Conservation (phyloP, 2,113 vertebrate species). For the Condylura cristata region DNA sequence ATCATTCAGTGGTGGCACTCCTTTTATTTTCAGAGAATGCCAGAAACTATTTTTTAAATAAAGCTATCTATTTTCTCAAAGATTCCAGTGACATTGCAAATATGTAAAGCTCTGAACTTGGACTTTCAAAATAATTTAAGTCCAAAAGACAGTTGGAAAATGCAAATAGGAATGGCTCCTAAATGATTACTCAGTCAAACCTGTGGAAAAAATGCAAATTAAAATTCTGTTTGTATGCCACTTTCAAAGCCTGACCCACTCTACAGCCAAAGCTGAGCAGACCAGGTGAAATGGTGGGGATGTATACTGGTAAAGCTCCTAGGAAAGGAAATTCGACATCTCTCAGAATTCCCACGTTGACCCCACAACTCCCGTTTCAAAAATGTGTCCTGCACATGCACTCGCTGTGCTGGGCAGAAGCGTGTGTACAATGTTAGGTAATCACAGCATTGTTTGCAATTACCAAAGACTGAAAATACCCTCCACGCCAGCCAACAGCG, state of each 20-base stretch:
- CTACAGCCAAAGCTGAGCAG: background rate
- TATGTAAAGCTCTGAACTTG: background rate
- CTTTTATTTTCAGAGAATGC: constrained; percentile 63
- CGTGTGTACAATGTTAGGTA: background rate
- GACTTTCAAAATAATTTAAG: background rate
- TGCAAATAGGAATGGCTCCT: background rate
- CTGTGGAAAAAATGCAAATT: background rate
- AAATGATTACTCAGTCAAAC: background rate
- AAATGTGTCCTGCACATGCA: background rate
- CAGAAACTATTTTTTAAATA: constrained; percentile 72
- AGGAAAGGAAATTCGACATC: background rate
- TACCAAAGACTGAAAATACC: background rate
- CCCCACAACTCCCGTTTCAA: background rate
- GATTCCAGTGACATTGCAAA: constrained; percentile 27
- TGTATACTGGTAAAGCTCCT: background rate
- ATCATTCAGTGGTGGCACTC: background rate
- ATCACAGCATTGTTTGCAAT: background rate
- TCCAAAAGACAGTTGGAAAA: background rate
- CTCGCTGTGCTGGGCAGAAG: background rate
- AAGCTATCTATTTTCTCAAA: constrained; percentile 78
- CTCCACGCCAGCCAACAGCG: background rate
- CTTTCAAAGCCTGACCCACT: background rate
- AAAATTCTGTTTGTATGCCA: background rate
- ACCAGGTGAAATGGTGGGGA: background rate
- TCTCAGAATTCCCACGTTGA: background rate